Evolutionary conservation across 2,797 vertebrate species (phyloP).

Genomic region (Sparidentex hasta): DNA sequence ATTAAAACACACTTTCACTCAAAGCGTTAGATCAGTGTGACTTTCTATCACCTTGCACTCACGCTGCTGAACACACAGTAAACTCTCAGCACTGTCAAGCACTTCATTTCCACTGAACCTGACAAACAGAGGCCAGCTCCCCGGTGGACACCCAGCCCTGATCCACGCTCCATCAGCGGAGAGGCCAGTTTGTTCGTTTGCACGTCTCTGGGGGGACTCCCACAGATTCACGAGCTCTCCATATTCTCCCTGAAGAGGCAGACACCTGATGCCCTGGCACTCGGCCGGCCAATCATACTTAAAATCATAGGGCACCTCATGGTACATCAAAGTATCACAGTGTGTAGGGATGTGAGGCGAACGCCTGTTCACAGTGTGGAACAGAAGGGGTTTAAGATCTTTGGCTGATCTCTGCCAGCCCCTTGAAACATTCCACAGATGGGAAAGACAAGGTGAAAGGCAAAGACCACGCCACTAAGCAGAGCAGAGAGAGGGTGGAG

Average conservation of each 20-base stretch:
- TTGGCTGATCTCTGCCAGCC: slow-evolving; percentile 70
- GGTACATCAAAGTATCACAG: slow-evolving; percentile 90
- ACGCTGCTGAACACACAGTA: slow-evolving; percentile 38
- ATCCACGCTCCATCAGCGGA: slow-evolving; percentile 39
- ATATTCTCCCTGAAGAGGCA: slow-evolving; percentile 59
- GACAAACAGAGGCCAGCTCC: slow-evolving; percentile 35
- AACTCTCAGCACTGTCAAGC: slow-evolving; percentile 38
- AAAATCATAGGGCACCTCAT: slow-evolving; percentile 86
- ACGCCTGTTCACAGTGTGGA: slow-evolving; percentile 78
- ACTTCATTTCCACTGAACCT: slow-evolving; percentile 33
- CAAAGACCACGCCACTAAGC: slow-evolving; percentile 71
- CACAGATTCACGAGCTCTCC: slow-evolving; percentile 44
- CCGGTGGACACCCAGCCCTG: slow-evolving; percentile 60
- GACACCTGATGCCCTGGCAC: slow-evolving; percentile 67
- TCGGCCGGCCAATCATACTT: slow-evolving; percentile 77
- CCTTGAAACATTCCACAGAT: slow-evolving; percentile 61
- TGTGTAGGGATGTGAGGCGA: slow-evolving; percentile 86
- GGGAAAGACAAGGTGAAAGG: slow-evolving; percentile 72
- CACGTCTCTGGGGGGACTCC: slow-evolving; percentile 34
- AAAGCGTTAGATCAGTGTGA: slow-evolving; percentile 25
- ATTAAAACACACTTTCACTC: slow-evolving; percentile 52
- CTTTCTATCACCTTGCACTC: slow-evolving; percentile 22
- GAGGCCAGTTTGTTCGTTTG: slow-evolving; percentile 50
- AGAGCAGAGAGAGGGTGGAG: slow-evolving; percentile 74
- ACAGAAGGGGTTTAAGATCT: slow-evolving; percentile 67